These are phyloP conservation scores for Scyliorhinus canicula DNA, from an alignment of 2,797 vertebrate species.

Conservation along the genomic window DNA sequence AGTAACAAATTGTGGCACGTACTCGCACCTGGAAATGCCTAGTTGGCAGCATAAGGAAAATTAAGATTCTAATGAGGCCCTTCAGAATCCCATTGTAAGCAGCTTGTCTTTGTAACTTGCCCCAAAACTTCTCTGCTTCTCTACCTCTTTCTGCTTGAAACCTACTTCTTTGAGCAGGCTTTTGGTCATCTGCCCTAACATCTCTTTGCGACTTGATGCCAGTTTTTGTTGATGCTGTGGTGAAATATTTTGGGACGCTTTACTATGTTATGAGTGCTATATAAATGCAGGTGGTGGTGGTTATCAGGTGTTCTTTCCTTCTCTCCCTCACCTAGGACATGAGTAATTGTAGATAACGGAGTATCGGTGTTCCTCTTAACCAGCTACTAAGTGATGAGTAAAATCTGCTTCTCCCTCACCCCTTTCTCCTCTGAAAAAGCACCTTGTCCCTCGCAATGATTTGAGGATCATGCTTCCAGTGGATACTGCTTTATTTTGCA, in stretches of 20 bases:
- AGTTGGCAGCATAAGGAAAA: neutral
- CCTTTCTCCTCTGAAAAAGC: no score
- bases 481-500: neutral
- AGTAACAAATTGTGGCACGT: neutral
- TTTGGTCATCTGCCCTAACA: neutral
- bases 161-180: neutral
- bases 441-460: neutral
- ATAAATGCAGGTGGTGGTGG: neutral
- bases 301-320: neutral
- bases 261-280: neutral
- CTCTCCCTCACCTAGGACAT: no score
- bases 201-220: neutral
- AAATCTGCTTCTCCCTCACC: neutral
- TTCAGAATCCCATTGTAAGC: neutral
- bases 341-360: neutral
- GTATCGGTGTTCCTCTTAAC: neutral
- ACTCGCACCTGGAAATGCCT: neutral
- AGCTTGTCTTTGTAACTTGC: neutral
- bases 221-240: neutral
- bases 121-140: neutral
- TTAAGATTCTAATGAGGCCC: neutral
- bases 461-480: neutral
- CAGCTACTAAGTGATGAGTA: neutral
- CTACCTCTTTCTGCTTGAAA: neutral
- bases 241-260: neutral